These are phyloP conservation scores for Pangasius larnaudii DNA, from an alignment of 2,797 vertebrate genomes.

Conservation along the genomic window DNA sequence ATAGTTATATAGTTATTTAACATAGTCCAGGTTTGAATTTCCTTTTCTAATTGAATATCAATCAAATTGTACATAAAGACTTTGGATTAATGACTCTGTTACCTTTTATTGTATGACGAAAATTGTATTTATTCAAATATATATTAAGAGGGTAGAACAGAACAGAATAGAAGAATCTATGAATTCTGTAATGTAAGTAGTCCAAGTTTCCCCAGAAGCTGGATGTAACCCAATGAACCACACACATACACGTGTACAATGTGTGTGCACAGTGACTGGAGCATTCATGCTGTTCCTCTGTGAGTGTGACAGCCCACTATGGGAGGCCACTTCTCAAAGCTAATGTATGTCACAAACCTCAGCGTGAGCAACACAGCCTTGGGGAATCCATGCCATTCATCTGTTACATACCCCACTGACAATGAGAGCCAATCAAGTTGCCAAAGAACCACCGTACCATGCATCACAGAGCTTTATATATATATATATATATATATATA, in stretches of 20 bases:
- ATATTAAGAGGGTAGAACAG: background rate
- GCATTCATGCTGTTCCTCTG: slow-evolving; percentile 41
- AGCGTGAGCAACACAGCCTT: slow-evolving; percentile 54
- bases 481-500: background rate
- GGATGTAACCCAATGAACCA: background rate
- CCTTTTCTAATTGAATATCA: background rate
- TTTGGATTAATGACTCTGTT: background rate
- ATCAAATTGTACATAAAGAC: background rate
- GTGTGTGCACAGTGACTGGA: slow-evolving; percentile 37
- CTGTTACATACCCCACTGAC: slow-evolving; percentile 51
- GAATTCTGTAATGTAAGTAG: background rate
- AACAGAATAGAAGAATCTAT: background rate
- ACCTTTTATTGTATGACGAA: background rate
- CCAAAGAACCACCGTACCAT: slow-evolving; percentile 35
- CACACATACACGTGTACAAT: slow-evolving; percentile 9
- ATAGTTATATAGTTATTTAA: background rate
- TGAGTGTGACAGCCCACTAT: slow-evolving; percentile 53
- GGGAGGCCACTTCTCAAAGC: slow-evolving; percentile 55
- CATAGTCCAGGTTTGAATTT: background rate
- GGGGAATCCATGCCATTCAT: slow-evolving; percentile 50
- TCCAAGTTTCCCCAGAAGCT: background rate
- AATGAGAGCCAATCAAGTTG: slow-evolving; percentile 47
- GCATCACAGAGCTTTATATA: slow-evolving; percentile 2
- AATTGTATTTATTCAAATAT: background rate
- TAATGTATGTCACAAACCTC: slow-evolving; percentile 59